These are phyloP conservation scores for Enhydra lutris DNA, from an alignment of 2,113 vertebrate genomes.

Conservation along the genomic window DNA sequence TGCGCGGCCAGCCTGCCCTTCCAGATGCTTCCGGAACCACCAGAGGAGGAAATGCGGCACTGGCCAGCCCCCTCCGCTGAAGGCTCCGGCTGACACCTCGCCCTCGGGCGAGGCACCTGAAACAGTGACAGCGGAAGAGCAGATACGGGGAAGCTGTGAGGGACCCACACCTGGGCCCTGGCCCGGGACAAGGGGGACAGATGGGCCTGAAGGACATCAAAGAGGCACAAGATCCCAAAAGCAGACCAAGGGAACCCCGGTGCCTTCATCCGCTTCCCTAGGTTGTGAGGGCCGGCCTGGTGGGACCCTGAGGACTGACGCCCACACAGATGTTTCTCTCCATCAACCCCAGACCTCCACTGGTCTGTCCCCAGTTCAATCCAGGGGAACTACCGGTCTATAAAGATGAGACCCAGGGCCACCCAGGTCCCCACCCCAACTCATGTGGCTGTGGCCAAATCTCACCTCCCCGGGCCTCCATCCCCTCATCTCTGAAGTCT, in stretches of 20 bases:
- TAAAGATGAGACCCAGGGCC: not conserved
- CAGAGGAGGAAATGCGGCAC: not conserved
- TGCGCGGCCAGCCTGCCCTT: rapidly evolving
- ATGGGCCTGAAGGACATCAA: not conserved
- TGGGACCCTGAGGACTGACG: rapidly evolving
- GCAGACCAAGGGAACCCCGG: not conserved
- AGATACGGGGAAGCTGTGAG: not conserved
- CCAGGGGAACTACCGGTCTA: not conserved
- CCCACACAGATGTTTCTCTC: not conserved
- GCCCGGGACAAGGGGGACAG: not conserved
- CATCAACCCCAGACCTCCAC: no score
- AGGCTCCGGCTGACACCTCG: no score
- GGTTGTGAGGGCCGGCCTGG: not conserved
- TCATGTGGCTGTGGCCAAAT: not conserved
- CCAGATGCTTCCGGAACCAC: no score
- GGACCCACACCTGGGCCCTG: no score
- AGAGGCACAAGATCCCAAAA: not conserved
- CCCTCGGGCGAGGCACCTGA: no score
- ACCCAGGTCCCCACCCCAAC: not conserved
- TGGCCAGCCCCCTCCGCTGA: not conserved
- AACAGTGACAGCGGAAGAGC: not conserved
- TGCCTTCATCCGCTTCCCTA: not conserved
- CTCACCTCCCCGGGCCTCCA: not conserved
- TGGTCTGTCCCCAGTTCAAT: not conserved
- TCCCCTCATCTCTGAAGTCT: not conserved